Percentiles rank a stretch among this genome's conserved stretches.
phyloP scores from a whole-genome alignment of 2,113 vertebrate genomes.

The Tragelaphus buxtoni region DNA sequence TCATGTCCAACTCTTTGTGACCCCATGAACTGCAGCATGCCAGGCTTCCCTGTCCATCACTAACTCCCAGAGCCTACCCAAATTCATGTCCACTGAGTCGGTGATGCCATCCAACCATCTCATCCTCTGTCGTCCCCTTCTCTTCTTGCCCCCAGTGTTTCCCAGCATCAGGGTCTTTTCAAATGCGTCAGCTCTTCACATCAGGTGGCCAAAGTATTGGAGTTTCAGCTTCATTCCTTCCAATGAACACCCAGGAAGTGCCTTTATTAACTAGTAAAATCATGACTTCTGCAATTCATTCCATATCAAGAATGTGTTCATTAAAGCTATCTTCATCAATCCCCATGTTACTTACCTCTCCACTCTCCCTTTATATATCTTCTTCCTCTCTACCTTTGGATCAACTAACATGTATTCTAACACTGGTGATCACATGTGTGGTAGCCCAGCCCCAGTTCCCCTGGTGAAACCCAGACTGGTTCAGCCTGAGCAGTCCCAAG shows the following conservation, averaged over 20 bases:
- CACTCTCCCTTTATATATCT: not conserved
- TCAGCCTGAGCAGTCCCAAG: no score
- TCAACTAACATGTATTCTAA: not conserved
- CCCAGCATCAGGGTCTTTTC: not conserved
- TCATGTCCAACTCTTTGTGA: rapidly evolving
- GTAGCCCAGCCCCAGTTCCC: not conserved
- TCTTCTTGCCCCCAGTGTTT: not conserved
- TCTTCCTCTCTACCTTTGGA: not conserved
- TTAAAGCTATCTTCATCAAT: not conserved
- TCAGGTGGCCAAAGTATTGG: not conserved
- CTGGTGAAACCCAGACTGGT: not conserved
- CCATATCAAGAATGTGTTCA: not conserved
- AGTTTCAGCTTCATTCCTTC: not conserved
- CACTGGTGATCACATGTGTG: rapidly evolving
- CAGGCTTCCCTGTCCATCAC: not conserved
- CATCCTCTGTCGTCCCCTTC: not conserved
- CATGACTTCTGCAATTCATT: not conserved
- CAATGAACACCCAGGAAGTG: not conserved
- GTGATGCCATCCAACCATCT: not conserved
- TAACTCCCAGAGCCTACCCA: not conserved
- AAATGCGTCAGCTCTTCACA: not conserved
- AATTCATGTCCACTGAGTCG: not conserved
- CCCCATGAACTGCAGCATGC: not conserved
- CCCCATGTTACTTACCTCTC: not conserved
- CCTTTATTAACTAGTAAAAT: not conserved